Base-by-base conservation (phyloP, 2,888 invertebrate species). In the Graphium colonna region DNA sequence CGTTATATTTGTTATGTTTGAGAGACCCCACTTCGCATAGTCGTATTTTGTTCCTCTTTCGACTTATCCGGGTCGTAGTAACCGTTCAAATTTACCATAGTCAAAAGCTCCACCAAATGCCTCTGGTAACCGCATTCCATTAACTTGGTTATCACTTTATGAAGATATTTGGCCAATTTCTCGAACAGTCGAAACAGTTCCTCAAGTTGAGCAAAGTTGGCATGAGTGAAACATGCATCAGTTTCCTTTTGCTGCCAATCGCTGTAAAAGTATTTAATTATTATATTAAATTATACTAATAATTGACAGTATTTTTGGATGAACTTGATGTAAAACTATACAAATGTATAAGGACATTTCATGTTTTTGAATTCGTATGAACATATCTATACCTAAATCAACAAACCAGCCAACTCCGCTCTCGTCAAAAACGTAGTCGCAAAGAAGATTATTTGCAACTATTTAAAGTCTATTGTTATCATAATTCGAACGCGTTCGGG, bases 91-190 rank as follows among this genome's bases (percentile, higher is more conserved):
- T 94, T 93, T 49, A 94, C 85, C 81, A 93, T 91, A 54, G 93
- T 92, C 1, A 94, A 74, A 44, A 94, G 80, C 60, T 94, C 93
- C 18, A 90, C 88, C 33, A 94, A 72, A 72, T 93, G 92, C 0
- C 93, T 90, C 64, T 94, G 93, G 68, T 93, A 94, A 0, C 94
- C 94, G 59, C 91, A 91, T 57, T 91, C 92, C 62, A 92, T 92
- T 1, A 93, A 83, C 64, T 92, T 93, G 0, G 90, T 88, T 5
- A 92, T 74, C 1, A 92, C 91, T 69, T 92, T 93, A 63, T 92
- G 92, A 21, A 94, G 79, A 63, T 93, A 93, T 31, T 90, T 83
- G 16, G 92, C 88, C 10, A 91, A 74, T 62, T 91, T 91, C 62
- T 91, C 91, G 65, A 93, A 92, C 21, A 92, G 82, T 62, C 91